phyloP scores from a whole-genome alignment of 2,888 invertebrate genomes.

The Acholoe squamosa region DNA sequence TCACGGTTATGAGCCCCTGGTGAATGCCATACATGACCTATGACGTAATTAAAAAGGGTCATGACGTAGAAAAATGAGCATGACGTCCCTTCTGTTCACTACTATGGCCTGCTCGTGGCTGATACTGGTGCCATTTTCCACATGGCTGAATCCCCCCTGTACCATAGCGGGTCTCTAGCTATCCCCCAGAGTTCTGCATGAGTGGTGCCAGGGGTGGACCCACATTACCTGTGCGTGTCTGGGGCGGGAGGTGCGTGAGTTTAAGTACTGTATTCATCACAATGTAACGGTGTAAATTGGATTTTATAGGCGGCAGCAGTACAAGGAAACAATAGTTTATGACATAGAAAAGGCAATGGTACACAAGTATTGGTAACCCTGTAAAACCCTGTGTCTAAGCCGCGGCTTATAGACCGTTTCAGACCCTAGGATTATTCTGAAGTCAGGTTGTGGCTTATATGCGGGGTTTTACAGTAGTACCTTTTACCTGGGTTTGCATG shows the following conservation, averaged over 20 bases:
- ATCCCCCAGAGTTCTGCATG: not conserved
- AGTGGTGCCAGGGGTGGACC: not conserved
- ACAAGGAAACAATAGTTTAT: no score
- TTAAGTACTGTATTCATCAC: not conserved
- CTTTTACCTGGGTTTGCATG: no score
- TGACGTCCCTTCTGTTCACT: not conserved
- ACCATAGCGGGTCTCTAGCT: not conserved
- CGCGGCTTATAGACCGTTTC: no score
- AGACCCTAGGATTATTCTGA: no score
- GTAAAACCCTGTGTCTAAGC: no score
- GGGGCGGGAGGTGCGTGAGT: not conserved
- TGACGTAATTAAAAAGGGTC: not conserved
- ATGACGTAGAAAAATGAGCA: not conserved
- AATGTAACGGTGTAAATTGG: not conserved
- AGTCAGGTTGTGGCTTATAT: no score
- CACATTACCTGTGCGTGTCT: not conserved
- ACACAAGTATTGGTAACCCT: no score
- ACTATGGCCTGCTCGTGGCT: not conserved
- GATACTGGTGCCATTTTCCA: constrained; percentile 8
- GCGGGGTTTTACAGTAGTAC: no score
- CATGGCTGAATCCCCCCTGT: not conserved
- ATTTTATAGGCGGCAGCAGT: no score
- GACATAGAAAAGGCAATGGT: no score
- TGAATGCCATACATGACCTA: not conserved
- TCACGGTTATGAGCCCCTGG: no score